phyloP scores from a whole-genome alignment of 2,888 invertebrate genomes.

The Lasioglossum marginatum region DNA sequence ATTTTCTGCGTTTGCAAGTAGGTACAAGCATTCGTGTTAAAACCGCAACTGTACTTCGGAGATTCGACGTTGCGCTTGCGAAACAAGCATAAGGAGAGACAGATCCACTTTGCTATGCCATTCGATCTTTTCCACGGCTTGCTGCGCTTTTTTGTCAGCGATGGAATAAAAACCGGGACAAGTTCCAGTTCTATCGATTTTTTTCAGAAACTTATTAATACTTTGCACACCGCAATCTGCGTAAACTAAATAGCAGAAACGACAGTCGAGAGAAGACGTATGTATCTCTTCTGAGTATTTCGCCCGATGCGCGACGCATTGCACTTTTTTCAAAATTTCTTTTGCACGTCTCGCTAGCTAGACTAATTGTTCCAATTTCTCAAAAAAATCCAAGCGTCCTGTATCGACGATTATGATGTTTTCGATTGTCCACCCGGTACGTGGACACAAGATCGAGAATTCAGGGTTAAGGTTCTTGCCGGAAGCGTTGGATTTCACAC shows the following conservation, averaged over 20 bases:
- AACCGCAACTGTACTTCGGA: background rate
- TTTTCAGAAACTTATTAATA: background rate
- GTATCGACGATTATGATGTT: background rate
- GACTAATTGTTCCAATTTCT: too few species aligned
- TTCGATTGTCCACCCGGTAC: too few species aligned
- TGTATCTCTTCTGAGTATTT: too few species aligned
- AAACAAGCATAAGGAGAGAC: background rate
- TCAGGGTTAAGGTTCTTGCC: slow-evolving; percentile 19
- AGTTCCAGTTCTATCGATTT: background rate
- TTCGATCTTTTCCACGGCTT: background rate
- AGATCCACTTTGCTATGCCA: background rate
- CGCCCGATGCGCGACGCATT: too few species aligned
- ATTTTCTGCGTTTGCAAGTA: background rate
- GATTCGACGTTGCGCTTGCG: background rate
- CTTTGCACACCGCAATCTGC: background rate
- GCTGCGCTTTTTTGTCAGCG: background rate
- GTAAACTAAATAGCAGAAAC: background rate
- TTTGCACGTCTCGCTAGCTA: too few species aligned
- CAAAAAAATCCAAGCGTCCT: too few species aligned
- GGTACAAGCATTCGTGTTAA: background rate
- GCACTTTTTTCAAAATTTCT: too few species aligned
- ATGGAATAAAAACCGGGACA: background rate
- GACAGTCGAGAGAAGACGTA: background rate
- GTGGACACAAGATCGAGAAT: background rate
- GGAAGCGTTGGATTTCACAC: slow-evolving; percentile 23